These are phyloP conservation scores for Hyles lineata DNA, from an alignment of 2,888 invertebrate genomes.

Conservation along the genomic window DNA sequence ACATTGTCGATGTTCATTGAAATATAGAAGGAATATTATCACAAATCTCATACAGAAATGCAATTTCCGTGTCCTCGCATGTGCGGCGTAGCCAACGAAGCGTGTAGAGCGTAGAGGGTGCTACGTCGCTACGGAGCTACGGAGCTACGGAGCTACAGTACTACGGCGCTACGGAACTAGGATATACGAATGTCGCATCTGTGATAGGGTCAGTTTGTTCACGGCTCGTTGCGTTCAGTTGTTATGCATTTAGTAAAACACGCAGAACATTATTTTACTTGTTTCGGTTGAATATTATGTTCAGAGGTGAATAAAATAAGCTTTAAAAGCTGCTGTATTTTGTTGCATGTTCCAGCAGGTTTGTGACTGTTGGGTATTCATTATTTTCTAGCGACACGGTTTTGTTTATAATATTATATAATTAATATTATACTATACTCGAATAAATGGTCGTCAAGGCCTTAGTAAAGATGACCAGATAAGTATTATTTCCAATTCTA, in stretches of 20 bases:
- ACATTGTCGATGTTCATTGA: constrained; percentile 2
- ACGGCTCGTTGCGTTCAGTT: not conserved
- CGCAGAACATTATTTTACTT: not conserved
- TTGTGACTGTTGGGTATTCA: too few relatives aligned
- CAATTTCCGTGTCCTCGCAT: constrained; percentile 17
- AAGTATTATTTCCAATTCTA: too few relatives aligned
- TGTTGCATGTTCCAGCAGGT: too few relatives aligned
- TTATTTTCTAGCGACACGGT: too few relatives aligned
- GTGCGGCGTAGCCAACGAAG: constrained; percentile 20
- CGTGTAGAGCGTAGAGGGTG: not conserved
- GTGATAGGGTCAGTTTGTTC: constrained; percentile 8
- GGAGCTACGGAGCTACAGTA: not conserved
- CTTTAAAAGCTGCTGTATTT: not conserved
- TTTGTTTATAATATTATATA: too few relatives aligned
- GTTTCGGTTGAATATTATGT: not conserved
- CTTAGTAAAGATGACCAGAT: too few relatives aligned
- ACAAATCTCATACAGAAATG: constrained; percentile 1
- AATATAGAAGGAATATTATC: not conserved
- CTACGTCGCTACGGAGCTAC: constrained; percentile 1
- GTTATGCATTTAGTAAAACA: not conserved
- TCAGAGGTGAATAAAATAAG: not conserved
- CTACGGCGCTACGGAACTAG: not conserved
- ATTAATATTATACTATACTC: too few relatives aligned
- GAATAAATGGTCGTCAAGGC: too few relatives aligned
- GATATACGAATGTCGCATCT: not conserved